Conservation (phyloP, 2,888 invertebrate species). For the Nowickia ferox region DNA sequence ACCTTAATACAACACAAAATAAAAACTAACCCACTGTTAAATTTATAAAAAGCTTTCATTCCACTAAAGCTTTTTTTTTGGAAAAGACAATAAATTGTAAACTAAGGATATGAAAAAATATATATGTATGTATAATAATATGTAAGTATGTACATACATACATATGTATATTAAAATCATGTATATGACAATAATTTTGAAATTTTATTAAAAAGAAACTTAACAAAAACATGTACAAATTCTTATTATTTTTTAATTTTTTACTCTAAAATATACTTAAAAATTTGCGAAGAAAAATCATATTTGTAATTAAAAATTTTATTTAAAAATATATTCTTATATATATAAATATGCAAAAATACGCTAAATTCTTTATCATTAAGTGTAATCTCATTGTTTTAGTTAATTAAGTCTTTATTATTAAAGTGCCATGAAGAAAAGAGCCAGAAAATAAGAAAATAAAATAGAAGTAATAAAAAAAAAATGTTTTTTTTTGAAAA, state of each 20-base stretch:
- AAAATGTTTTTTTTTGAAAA: constrained; percentile 50
- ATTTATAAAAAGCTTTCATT: constrained; percentile 51
- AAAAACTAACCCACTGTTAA: constrained; percentile 48
- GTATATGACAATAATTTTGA: constrained; percentile 69
- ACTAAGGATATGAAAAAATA: constrained; percentile 27
- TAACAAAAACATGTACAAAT: constrained; percentile 65
- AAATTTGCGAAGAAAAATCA: constrained; percentile 31
- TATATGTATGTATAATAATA: too few species aligned
- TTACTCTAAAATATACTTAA: constrained; percentile 17
- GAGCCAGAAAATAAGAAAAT: constrained; percentile 70
- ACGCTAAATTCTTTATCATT: constrained; percentile 67
- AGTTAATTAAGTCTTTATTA: constrained; percentile 73
- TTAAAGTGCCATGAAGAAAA: constrained; percentile 79
- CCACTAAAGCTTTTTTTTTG: constrained; percentile 67
- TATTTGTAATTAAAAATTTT: constrained; percentile 33
- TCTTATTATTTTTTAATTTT: constrained; percentile 3
- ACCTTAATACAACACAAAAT: not conserved
- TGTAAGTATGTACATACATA: too few species aligned
- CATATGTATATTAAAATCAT: too few species aligned
- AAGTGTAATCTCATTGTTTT: constrained; percentile 79
- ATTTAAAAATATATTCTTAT: not conserved
- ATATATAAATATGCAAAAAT: not conserved
- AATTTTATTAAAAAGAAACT: constrained; percentile 48
- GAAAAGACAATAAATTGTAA: constrained; percentile 69
- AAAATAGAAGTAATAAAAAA: constrained; percentile 29